These are phyloP conservation scores for Eupelmus urozonus DNA, from an alignment of 2,888 invertebrate genomes.

Conservation along the genomic window DNA sequence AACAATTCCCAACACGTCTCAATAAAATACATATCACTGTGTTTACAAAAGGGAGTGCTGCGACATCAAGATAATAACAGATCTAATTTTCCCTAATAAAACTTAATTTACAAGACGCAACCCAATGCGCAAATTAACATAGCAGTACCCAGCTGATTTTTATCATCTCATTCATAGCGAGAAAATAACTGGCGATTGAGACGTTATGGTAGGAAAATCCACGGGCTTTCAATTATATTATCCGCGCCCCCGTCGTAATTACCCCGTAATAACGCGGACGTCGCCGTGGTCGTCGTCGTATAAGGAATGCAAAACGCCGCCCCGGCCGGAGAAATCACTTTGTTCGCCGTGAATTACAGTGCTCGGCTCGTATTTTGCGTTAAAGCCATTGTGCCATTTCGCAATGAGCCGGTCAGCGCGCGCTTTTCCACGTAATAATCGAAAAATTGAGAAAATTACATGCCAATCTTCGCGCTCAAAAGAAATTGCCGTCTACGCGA, in stretches of 20 bases:
- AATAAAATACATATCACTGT: not conserved
- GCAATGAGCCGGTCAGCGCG: conserved; percentile 20
- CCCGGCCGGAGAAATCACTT: conserved; percentile 44
- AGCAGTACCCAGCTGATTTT: conserved; percentile 10
- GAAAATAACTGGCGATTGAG: conserved; percentile 43
- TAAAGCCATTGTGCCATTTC: conserved; percentile 39
- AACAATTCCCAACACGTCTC: too few species aligned
- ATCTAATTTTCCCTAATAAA: conserved; percentile 23
- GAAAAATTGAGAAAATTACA: conserved; percentile 51
- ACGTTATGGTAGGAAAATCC: conserved; percentile 44
- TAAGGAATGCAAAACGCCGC: conserved; percentile 51
- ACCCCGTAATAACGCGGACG: conserved; percentile 38
- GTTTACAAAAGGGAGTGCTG: not conserved
- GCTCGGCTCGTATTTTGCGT: conserved; percentile 30
- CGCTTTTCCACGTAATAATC: conserved; percentile 33
- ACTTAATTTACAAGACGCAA: conserved; percentile 30
- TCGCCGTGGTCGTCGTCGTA: conserved; percentile 2
- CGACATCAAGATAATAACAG: not conserved
- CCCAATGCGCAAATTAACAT: not conserved
- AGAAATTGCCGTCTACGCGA: not conserved
- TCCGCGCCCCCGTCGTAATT: conserved; percentile 40
- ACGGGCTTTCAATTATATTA: conserved; percentile 52
- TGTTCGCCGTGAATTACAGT: conserved; percentile 43
- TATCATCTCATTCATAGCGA: conserved; percentile 10
- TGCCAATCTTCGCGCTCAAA: conserved; percentile 18